phyloP scores from a whole-genome alignment of 1,140 invertebrate genomes.

The Drosophila trapezifrons region DNA sequence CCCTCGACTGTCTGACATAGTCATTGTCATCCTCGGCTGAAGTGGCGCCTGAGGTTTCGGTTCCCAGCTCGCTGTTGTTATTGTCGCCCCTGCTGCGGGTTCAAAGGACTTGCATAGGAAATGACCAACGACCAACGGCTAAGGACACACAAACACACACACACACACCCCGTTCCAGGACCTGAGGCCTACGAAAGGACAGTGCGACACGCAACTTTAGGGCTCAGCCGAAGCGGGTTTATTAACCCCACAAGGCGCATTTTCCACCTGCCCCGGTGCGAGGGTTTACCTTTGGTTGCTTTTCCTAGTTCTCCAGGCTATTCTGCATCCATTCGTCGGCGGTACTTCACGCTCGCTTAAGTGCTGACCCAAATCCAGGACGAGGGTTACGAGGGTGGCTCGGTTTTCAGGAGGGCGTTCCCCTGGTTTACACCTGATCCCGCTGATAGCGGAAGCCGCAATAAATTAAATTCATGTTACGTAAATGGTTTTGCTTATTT shows the following conservation, averaged over 20 bases:
- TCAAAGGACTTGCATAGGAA: constrained; percentile 74
- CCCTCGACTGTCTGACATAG: constrained; percentile 3
- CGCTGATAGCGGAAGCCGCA: constrained; percentile 10
- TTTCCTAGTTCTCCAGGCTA: neutral
- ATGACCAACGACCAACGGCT: constrained; percentile 54
- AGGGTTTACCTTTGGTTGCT: constrained; percentile 1
- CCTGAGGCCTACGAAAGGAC: constrained; percentile 30
- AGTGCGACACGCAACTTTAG: constrained; percentile 68
- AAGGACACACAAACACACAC: constrained; percentile 7
- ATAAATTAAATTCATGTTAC: constrained; percentile 65
- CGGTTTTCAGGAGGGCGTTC: constrained; percentile 46
- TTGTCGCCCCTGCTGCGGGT: constrained; percentile 36
- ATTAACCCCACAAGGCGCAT: constrained; percentile 68
- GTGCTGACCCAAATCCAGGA: constrained; percentile 64
- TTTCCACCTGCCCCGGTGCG: constrained; percentile 55
- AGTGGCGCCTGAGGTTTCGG: constrained; percentile 37
- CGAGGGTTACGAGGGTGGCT: constrained; percentile 29
- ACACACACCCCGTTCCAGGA: constrained; percentile 13
- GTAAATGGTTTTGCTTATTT: constrained; percentile 48
- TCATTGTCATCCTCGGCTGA: constrained; percentile 34
- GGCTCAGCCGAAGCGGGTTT: constrained; percentile 59
- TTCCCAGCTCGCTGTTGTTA: constrained; percentile 16
- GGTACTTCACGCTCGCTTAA: constrained; percentile 63
- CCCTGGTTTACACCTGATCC: constrained; percentile 64
- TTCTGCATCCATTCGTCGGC: constrained; percentile 30